These are phyloP conservation scores for Laodelphax striatellus DNA, from an alignment of 1,140 invertebrate genomes.

Conservation along the genomic window DNA sequence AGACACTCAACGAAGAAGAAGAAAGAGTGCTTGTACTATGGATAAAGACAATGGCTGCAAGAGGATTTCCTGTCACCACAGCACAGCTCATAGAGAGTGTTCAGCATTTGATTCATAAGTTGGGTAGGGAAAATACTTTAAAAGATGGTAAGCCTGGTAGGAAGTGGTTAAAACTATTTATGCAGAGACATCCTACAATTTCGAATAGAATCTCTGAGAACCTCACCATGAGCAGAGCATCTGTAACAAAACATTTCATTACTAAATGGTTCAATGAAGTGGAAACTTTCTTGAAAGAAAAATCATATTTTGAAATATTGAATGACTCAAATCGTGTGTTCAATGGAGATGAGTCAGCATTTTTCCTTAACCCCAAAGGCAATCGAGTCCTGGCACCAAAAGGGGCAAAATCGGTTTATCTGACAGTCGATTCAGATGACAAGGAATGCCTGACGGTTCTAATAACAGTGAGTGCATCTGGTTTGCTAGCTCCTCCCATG, in stretches of 20 bases:
- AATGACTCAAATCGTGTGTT: conserved; percentile 17
- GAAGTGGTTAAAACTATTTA: too few relatives aligned
- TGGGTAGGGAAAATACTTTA: background rate
- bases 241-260: conserved; percentile 22
- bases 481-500: conserved; percentile 7
- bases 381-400: conserved; percentile 10
- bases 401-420: conserved; percentile 13
- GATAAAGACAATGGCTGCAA: background rate
- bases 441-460: conserved; percentile 12
- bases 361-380: conserved; percentile 16
- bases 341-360: conserved; percentile 20
- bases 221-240: conserved; percentile 21
- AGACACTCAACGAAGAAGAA: background rate
- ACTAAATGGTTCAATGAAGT: conserved; percentile 26
- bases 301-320: conserved; percentile 14
- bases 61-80: background rate
- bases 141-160: background rate
- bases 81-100: background rate
- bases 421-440: conserved; percentile 1
- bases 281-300: conserved; percentile 22
- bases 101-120: background rate
- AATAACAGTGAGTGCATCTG: conserved; percentile 7
- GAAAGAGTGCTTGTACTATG: background rate
- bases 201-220: conserved; percentile 21
- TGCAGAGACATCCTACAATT: too few relatives aligned